A percentile compares a stretch with the other conserved stretches of the same genome.
Evolutionary conservation across 2,113 vertebrate genomes (phyloP).

Genomic region (Petroica traversi): DNA sequence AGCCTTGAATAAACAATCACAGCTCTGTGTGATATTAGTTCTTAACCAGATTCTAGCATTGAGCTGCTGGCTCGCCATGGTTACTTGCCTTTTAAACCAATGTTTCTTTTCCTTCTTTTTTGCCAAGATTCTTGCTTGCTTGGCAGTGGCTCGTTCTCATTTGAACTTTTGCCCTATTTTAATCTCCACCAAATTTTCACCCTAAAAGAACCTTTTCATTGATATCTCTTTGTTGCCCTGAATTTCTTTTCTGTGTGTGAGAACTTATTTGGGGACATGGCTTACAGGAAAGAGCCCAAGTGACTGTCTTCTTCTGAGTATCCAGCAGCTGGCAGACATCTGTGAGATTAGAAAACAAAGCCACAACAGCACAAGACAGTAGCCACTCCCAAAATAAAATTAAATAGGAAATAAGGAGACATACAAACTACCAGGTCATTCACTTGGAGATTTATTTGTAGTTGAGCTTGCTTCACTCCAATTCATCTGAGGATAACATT

Average conservation of each 20-base stretch:
- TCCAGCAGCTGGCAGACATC: conserved; percentile 60
- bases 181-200: conserved; percentile 79
- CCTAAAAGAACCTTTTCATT: conserved; percentile 77
- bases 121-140: conserved; percentile 72
- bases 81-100: conserved; percentile 83
- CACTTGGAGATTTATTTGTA: not conserved
- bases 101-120: conserved; percentile 71
- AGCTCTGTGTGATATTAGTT: conserved; percentile 84
- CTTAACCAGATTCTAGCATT: conserved; percentile 86
- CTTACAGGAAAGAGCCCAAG: conserved; percentile 63
- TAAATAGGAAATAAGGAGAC: conserved; percentile 55
- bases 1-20: conserved; percentile 89
- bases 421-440: conserved; percentile 3
- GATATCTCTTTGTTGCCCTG: conserved; percentile 71
- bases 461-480: not conserved
- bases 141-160: conserved; percentile 68
- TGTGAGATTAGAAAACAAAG: conserved; percentile 51
- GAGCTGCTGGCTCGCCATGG: conserved; percentile 83
- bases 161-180: conserved; percentile 81
- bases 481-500: not conserved
- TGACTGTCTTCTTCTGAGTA: conserved; percentile 64
- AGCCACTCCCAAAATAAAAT: conserved; percentile 67
- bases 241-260: conserved; percentile 73
- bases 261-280: conserved; percentile 62
- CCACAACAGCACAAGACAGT: conserved; percentile 33